Evolutionary conservation across 2,113 vertebrate species (phyloP), one percentile per base, ranked within the genome.

Genomic region (Coregonus clupeaformis): DNA sequence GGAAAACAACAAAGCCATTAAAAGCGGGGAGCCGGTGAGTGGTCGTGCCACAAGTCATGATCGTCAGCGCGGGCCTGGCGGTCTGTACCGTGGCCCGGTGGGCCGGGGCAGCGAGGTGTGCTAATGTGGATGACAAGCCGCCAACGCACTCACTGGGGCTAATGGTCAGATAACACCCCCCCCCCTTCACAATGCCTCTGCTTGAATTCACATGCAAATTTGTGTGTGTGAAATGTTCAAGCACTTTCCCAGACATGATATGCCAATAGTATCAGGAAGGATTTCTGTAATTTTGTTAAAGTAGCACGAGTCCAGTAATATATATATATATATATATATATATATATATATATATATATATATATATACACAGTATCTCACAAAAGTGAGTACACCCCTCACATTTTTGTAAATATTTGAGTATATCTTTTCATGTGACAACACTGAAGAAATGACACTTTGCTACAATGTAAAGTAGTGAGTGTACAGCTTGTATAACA

Each of bases 161-260:
- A 98, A 98, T 96, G 96, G 95, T 93, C 93, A 42, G 20, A 16
- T 14, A 29, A 22, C 18, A 0, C 36, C 59, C 20, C 29, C 57
- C 57, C n/a, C 55, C n/a, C 84, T 78, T 80, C 82, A 81, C 79
- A 78, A 81, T 70, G 75, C 76, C 90, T 94, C 92, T 94, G 94
- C 93, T 91, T 94, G 94, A 94, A 97, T 97, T 98, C 96, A 98
- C 96, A 97, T 96, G 95, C 94, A 97, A 97, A 98, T 98, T 59
- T 71, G 68, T 73, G 80, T 77, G 75, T 64, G 93, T 87, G 91
- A 92, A 95, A 95, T 92, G 92, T 93, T 94, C 91, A 91, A 94
- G 95, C 94, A 95, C 94, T 96, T 95, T 94, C 89, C 88, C 89
- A 89, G 92, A 93, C 94, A 97, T 97, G 96, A 98, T 97, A 96